Conservation (phyloP, 1,140 invertebrate species). For the Coelopa frigida region DNA sequence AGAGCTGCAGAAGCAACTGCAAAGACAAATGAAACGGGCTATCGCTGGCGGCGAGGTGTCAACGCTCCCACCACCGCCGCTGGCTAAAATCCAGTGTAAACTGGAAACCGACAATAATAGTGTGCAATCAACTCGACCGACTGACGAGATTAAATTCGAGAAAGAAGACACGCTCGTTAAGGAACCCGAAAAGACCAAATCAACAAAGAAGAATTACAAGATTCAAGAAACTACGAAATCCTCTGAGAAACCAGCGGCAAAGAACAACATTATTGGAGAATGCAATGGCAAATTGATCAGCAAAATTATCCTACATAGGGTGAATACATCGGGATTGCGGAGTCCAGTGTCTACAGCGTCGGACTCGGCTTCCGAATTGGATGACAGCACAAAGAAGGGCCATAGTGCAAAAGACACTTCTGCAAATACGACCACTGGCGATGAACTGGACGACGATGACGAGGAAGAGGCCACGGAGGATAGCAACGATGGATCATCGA, state of each 20-base stretch:
- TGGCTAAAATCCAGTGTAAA: conserved; percentile 21
- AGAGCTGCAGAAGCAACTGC: conserved; percentile 22
- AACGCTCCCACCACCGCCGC: conserved; percentile 13
- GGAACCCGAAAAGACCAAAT: too few relatives aligned
- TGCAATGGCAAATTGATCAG: conserved; percentile 21
- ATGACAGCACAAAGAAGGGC: too few relatives aligned
- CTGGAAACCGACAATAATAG: too few relatives aligned
- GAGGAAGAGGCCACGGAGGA: conserved; percentile 14
- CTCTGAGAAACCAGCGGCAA: too few relatives aligned
- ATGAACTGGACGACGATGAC: conserved; percentile 4
- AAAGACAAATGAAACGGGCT: conserved; percentile 16
- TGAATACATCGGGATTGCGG: conserved; percentile 7
- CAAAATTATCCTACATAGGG: conserved; percentile 20
- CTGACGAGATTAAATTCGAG: too few relatives aligned
- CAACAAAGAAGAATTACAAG: too few relatives aligned
- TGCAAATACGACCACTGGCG: neutral
- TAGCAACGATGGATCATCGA: conserved; percentile 14
- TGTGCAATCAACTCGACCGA: too few relatives aligned
- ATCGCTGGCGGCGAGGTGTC: conserved; percentile 16
- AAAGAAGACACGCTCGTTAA: too few relatives aligned
- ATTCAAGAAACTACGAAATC: too few relatives aligned
- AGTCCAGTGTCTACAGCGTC: too few relatives aligned
- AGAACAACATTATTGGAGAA: conserved; percentile 18
- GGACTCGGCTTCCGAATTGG: too few relatives aligned
- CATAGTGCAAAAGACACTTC: too few relatives aligned